Evolutionary conservation across 2,888 invertebrate genomes (phyloP), one percentile per base, ranked within the genome.

Genomic region (Drosophila kanekoi): DNA sequence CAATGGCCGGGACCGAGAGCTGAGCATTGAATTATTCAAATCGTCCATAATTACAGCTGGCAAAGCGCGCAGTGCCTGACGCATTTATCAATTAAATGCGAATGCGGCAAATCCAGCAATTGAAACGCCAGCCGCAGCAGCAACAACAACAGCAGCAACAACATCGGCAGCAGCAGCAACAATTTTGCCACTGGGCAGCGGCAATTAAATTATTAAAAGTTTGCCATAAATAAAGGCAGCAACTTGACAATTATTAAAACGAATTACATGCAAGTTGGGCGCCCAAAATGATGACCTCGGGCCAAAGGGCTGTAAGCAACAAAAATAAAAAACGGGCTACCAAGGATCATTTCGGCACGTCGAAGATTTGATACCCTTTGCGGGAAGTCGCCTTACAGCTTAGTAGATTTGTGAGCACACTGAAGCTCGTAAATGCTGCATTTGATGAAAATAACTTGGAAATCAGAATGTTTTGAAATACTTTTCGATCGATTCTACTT

Each of bases 141-240:
- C 57, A 73, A 58, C 66, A 52, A 51, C 11, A 41, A 38, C 16
- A 16, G n/a, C 41, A 41, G 2, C 37, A 14, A 38, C 35, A 44
- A 32, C 58, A 62, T 16, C 40, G 52, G 10, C 45, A 44, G 45
- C 44, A 33, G 18, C 61, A 76, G 62, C 59, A 56, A 59, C 69
- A 67, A 59, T 56, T 52, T 63, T 66, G 73, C 56, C 45, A 43
- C 28, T 44, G 77, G 69, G 53, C 62, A 53, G 47, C 14, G 62
- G 81, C 89, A 89, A 83, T 83, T 80, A 89, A 83, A 89, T 87
- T 83, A 89, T 77, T 89, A 80, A 83, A 83, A 87, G 70, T 89
- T 83, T 83, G 84, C 74, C 81, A 89, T 89, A 89, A 83, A 83
- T 82, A 73, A 82, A 78, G 72, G 73, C 80, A 70, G 68, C 69